Base-by-base conservation (phyloP, 1,140 invertebrate species). In the Cherax quadricarinatus region DNA sequence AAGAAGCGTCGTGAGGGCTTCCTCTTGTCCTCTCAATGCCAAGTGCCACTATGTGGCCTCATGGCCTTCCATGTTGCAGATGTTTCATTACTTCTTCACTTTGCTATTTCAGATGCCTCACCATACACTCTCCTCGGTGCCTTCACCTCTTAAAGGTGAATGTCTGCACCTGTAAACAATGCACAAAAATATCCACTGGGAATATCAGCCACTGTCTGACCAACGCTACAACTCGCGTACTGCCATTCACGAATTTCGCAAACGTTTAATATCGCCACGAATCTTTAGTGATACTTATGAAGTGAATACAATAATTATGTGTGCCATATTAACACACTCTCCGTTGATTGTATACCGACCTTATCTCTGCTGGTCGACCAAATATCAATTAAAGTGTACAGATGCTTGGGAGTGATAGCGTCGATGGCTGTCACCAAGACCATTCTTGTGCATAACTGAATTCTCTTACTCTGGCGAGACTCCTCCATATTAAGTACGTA, bases 331-430 rank as follows among this genome's bases (percentile, higher is more conserved):
- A 85, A 70, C 62, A 57, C 83, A 85, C 83, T 70, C 83, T 16
- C 24, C 18, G 41, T 10, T 85, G 83, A 85, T 48, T 85, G 83
- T 85, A 66, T 57, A 48, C 70, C 49, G 83, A 60, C 70, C 57
- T 85, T 85, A 85, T 85, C 83, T 24, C 83, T 70, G 49, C 53
- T 85, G 83, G 60, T 48, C 83, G 83, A 30, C 83, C 57, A 66
- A 85, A 66, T 70, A 85, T 85, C 83, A 66, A 85, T 85, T 85
- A 85, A 85, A 70, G 70, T 70, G 83, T 85, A 85, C 83, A 85
- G 83, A 85, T 85, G 83, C 30, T 60, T 57, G 70, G 83, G 70
- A 57, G 83, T 85, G 83, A 85, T 85, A 85, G 83, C 60, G 62
- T 85, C 83, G 24, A 10, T 0, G 30, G 30, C 24, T 85, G 83